Percentiles rank a stretch among this genome's conserved stretches.
Evolutionary conservation across 1,140 invertebrate genomes (phyloP).

Genomic region (Oreohelix idahoensis): DNA sequence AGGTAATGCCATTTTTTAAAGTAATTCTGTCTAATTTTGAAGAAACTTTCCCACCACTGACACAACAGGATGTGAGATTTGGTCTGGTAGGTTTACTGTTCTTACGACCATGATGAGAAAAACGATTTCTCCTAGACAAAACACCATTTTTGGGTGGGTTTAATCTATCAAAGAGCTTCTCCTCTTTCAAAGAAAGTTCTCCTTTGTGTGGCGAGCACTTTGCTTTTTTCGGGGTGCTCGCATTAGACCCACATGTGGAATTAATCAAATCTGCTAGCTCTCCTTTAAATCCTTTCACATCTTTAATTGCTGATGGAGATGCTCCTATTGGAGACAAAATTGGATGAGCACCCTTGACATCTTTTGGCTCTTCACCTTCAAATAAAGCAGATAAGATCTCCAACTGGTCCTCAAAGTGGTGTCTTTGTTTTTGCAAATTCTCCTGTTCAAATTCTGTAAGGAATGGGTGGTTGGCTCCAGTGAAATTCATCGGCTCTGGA

Average conservation of each 20-base stretch:
- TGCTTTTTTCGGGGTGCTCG: background rate
- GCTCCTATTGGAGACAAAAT: background rate
- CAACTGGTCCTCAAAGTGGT: slow-evolving; percentile 32
- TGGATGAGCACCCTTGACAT: background rate
- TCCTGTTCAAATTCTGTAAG: slow-evolving; percentile 38
- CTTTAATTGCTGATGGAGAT: background rate
- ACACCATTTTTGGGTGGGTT: slow-evolving; percentile 13
- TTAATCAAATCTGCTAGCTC: slow-evolving; percentile 28
- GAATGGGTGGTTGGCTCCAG: slow-evolving; percentile 31
- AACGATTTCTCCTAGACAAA: background rate
- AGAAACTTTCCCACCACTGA: background rate
- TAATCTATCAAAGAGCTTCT: slow-evolving; percentile 8
- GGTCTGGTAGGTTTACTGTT: background rate
- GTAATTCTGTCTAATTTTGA: background rate
- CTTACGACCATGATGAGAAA: background rate
- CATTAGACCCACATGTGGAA: background rate
- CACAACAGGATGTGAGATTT: background rate
- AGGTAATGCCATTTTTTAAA: background rate
- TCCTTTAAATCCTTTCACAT: slow-evolving; percentile 32
- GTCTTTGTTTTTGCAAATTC: slow-evolving; percentile 4
- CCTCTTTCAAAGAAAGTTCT: background rate
- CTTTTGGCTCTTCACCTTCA: background rate
- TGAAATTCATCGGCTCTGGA: slow-evolving; percentile 26
- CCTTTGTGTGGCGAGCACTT: background rate
- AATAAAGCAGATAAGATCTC: background rate